Percentiles rank a stretch among this genome's conserved stretches.
Evolutionary conservation across 2,888 invertebrate genomes (phyloP).

Genomic region (Andrena trimmerana): DNA sequence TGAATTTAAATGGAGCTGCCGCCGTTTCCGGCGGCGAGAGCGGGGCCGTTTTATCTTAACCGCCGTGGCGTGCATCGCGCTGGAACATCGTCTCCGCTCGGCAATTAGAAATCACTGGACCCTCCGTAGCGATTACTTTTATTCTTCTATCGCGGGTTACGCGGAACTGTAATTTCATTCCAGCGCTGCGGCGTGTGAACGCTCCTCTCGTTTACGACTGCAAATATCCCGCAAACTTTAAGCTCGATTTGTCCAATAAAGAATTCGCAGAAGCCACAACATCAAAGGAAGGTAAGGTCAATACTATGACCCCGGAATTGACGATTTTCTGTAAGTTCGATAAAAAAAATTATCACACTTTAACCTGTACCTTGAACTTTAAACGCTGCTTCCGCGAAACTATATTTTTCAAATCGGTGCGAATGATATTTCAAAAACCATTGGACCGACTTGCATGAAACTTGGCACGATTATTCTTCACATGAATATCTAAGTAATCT

Average conservation of each 20-base stretch:
- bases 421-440: no score
- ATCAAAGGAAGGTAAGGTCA: no score
- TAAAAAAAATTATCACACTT: no score
- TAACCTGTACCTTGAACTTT: no score
- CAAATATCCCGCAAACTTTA: not conserved
- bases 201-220: not conserved
- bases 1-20: slow-evolving; percentile 59
- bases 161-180: slow-evolving; percentile 19
- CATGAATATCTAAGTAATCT: no score
- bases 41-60: slow-evolving; percentile 31
- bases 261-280: no score
- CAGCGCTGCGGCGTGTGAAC: not conserved
- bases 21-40: slow-evolving; percentile 16
- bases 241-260: not conserved
- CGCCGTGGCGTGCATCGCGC: slow-evolving; percentile 7
- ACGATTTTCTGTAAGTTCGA: no score
- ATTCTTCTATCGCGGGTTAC: not conserved
- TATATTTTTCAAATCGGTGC: no score
- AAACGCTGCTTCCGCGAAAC: no score
- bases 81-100: slow-evolving; percentile 9
- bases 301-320: no score
- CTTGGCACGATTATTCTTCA: no score
- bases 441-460: no score
- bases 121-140: slow-evolving; percentile 27
- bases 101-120: slow-evolving; percentile 50